These are phyloP conservation scores for Eristalis tenax DNA, from an alignment of 2,888 invertebrate genomes.

Conservation along the genomic window DNA sequence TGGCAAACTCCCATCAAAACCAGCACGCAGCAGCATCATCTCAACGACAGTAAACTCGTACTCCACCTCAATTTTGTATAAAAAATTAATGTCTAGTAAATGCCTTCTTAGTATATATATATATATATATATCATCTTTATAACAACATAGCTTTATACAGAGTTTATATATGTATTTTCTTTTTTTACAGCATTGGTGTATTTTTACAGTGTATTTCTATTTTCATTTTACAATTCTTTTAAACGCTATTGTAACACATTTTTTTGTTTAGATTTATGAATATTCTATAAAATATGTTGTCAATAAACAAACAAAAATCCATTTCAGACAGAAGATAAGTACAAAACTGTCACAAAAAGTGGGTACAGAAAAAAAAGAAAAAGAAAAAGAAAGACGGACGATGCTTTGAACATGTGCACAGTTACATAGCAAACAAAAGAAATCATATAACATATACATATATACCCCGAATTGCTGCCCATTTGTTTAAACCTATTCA, in stretches of 20 bases:
- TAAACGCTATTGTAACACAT: background rate
- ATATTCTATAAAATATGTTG: slow-evolving; percentile 6
- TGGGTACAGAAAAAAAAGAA: slow-evolving; percentile 23
- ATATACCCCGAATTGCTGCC: slow-evolving; percentile 32
- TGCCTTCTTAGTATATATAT: slow-evolving; percentile 48
- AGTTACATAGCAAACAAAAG: background rate
- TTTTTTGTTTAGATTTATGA: slow-evolving; percentile 7
- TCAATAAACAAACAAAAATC: background rate
- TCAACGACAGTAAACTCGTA: background rate
- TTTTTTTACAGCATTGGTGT: slow-evolving; percentile 64
- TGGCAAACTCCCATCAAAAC: too few relatives aligned
- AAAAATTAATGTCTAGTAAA: slow-evolving; percentile 68
- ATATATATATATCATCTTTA: slow-evolving; percentile 17
- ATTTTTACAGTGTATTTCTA: slow-evolving; percentile 55
- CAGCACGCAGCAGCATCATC: background rate
- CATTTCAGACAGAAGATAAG: background rate
- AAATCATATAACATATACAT: background rate
- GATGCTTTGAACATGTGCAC: background rate
- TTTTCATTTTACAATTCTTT: slow-evolving; percentile 25
- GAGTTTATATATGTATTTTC: slow-evolving; percentile 27
- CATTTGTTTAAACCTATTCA: slow-evolving; percentile 58
- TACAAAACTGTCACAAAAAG: slow-evolving; percentile 8
- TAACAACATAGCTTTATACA: slow-evolving; percentile 52
- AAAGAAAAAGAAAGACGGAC: background rate
- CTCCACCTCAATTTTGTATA: slow-evolving; percentile 51